Percentiles rank a stretch among this genome's conserved stretches.
Conservation (phyloP, 2,797 vertebrate species). For the Fistularia commersonii region DNA sequence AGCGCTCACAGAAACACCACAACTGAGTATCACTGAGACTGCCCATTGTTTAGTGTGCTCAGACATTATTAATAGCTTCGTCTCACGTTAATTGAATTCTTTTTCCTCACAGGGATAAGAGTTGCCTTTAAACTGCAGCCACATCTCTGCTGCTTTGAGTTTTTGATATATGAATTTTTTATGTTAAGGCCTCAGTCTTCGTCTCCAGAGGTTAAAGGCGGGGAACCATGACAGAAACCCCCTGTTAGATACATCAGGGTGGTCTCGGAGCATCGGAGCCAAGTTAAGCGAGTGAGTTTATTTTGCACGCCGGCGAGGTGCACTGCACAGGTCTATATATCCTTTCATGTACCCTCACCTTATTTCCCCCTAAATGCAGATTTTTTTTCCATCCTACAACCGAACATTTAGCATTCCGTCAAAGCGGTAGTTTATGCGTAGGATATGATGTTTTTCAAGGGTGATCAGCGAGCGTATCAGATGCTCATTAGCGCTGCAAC, state of each 20-base stretch:
- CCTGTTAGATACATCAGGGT: slow-evolving; percentile 39
- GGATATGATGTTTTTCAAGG: too few species aligned
- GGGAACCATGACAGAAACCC: slow-evolving; percentile 35
- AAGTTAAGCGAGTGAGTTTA: slow-evolving; percentile 37
- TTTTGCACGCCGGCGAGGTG: not conserved
- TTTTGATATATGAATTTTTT: slow-evolving; percentile 8
- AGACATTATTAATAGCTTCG: slow-evolving; percentile 49
- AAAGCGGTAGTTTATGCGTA: too few species aligned
- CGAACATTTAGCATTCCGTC: too few species aligned
- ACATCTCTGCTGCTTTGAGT: slow-evolving; percentile 27
- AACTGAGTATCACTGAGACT: slow-evolving; percentile 6
- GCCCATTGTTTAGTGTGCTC: slow-evolving; percentile 32
- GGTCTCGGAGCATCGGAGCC: slow-evolving; percentile 28
- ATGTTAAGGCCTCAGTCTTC: slow-evolving; percentile 18
- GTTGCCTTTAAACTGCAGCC: slow-evolving; percentile 24
- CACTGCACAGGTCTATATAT: too few species aligned
- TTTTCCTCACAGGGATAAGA: slow-evolving; percentile 34
- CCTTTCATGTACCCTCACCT: not conserved
- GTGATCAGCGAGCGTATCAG: not conserved
- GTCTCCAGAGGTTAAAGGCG: slow-evolving; percentile 27
- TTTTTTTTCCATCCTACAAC: too few species aligned
- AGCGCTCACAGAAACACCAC: slow-evolving; percentile 1
- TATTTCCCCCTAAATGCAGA: not conserved
- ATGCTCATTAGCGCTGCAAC: slow-evolving; percentile 49
- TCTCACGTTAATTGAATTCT: slow-evolving; percentile 61